phyloP scores from a whole-genome alignment of 2,113 vertebrate genomes.

The Hipposideros armiger region DNA sequence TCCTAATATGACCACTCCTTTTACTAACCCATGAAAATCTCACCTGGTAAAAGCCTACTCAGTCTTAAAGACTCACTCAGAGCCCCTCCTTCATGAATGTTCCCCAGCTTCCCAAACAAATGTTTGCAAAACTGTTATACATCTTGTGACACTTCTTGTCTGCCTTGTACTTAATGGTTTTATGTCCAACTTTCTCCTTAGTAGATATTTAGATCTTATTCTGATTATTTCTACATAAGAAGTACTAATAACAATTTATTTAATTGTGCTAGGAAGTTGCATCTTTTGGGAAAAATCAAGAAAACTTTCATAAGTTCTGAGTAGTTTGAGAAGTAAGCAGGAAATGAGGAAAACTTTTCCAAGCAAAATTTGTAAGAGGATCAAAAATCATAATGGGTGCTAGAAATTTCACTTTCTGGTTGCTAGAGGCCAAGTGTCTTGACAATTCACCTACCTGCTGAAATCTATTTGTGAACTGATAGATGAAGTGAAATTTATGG shows the following conservation, averaged over 20 bases:
- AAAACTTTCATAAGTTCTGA: not conserved
- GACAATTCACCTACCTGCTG: not conserved
- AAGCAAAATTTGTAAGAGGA: not conserved
- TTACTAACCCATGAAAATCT: not conserved
- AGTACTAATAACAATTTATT: not conserved
- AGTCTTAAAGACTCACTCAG: not conserved
- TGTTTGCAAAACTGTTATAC: not conserved
- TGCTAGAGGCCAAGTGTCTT: not conserved
- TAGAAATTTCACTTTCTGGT: not conserved
- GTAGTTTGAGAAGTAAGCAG: not conserved
- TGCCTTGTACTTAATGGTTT: not conserved
- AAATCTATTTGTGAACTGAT: not conserved
- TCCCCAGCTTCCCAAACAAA: not conserved
- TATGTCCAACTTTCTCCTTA: not conserved
- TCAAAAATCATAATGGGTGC: not conserved
- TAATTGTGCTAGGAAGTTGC: not conserved
- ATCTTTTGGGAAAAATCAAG: conserved; percentile 39
- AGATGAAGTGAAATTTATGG: not conserved
- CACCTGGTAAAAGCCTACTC: not conserved
- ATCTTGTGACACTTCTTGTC: not conserved
- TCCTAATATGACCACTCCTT: not conserved
- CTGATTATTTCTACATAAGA: not conserved
- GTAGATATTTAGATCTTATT: not conserved
- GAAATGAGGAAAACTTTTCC: not conserved
- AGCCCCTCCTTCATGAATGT: not conserved